These are phyloP conservation scores for Plectrocnemia conspersa DNA, from an alignment of 1,140 invertebrate species.

Conservation along the genomic window DNA sequence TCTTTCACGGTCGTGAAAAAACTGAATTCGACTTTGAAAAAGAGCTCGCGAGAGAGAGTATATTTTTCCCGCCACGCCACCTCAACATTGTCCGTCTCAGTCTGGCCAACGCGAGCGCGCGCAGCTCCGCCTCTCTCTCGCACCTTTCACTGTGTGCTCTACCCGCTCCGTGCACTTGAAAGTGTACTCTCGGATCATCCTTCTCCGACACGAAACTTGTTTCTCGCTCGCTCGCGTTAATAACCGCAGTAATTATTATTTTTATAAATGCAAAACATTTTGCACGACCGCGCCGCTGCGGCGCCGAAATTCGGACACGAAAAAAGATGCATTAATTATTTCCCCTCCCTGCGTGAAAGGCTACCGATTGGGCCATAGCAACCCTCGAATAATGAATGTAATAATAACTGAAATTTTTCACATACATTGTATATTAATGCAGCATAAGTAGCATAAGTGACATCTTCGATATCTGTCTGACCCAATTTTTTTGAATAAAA, in stretches of 20 bases:
- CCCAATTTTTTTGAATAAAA: no score
- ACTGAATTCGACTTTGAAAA: slow-evolving; percentile 21
- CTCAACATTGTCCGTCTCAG: neutral
- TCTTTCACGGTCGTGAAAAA: slow-evolving; percentile 19
- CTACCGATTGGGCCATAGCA: no score
- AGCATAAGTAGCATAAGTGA: no score
- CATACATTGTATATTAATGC: no score
- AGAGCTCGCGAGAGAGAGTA: slow-evolving; percentile 18
- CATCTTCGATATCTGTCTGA: no score
- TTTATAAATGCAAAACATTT: neutral
- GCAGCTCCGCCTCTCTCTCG: neutral
- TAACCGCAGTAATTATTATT: slow-evolving; percentile 1
- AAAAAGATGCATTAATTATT: no score
- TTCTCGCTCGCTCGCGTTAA: neutral
- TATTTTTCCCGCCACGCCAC: slow-evolving; percentile 12
- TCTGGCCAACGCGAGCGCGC: neutral
- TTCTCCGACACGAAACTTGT: slow-evolving; percentile 1
- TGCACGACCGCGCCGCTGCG: no score
- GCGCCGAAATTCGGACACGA: no score
- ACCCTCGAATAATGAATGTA: no score
- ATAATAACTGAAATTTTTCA: no score
- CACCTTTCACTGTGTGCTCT: slow-evolving; percentile 17
- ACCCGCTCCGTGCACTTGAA: slow-evolving; percentile 11
- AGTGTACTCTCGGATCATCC: neutral
- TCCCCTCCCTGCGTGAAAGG: no score